Base-by-base conservation (phyloP, 2,797 vertebrate species). In the Aythya fuligula region DNA sequence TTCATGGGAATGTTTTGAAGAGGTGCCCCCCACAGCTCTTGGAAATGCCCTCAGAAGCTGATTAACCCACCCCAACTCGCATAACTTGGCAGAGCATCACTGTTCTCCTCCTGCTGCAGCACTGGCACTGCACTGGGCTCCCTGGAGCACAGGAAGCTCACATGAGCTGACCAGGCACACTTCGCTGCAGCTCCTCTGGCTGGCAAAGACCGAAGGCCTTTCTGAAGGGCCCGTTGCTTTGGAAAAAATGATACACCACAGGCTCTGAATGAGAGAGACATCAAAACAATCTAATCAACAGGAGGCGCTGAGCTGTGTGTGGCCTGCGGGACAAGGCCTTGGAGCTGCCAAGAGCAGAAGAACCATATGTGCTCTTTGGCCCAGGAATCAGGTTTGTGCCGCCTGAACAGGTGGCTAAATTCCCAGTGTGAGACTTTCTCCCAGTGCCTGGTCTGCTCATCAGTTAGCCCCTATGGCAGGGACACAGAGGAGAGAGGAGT, bases 1-100 rank as follows among this genome's bases (percentile, higher is more conserved):
- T 47, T 89, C 88, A 75, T 6, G 1, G 64, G 72, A 87, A 87
- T 4, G 14, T 79, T 96, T 81, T 81, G 57, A 91, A 69, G 94
- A 95, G 56, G 64, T 86, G 79, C 77, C 85, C 90, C 69, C 69
- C 91, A 61, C 21, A 51, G 82, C 96, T 94, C 94, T 91, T 86
- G 87, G 94, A 97, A 97, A 75, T 62, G 56, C n/a, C 89, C 73
- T 95, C 81, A 94, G 80, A 96, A 85, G 90, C 15, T 45, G 87
- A 22, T 43, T 47, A 34, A 79, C 64, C 85, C 70, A 71, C 53
- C 13, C 49, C 49, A 49, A 49, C 49, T 25, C 8, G 12, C 49
- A 22, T 49, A 49, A 49, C 24, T 49, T 49, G 49, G 24, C 49
- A 49, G 49, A 49, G 24, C 49, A 49, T 13, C 24, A 49, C 62